Base-by-base conservation (phyloP, 2,113 vertebrate genomes). In the Dolichotis patagonum region DNA sequence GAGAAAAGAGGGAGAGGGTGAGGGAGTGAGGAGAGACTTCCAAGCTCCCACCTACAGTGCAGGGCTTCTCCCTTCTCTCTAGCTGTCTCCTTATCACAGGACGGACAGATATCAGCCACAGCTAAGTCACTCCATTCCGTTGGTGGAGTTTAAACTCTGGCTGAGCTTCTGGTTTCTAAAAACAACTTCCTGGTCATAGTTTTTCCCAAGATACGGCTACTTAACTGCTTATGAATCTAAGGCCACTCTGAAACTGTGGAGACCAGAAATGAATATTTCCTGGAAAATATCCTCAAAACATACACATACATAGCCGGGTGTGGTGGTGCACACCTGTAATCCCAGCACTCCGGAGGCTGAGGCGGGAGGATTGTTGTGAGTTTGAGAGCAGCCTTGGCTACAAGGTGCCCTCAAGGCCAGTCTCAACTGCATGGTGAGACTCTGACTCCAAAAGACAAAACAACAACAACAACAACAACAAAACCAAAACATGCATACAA, bases 251-350 rank as follows among this genome's bases (percentile, higher is more conserved):
- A 94, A 94, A 88, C 69, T 69, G 73, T 80, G 35, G 46, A 89
- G 54, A 90, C 26, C 81, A 69, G 46, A 92, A 54, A 43, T 67
- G 20, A 4, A 65, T 63, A 80, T 94, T 90, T 73, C 56, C 77
- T 77, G 67, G 80, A 93, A 95, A 94, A 94, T 80, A 62, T 20
- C 52, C 67, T 69, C 32, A 69, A 80, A 97, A 89, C 10, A 60
- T 22, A 60, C 16, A 52, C 49, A 52, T 52, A 52, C 10, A 11
- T 52, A 52, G 49, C 49, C 10, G 9, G 9, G 49, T 52, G 49
- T 52, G 49, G 49, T 52, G 49, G 49, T 52, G 49, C 49, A 52
- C 49, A 52, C 49, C 49, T 52, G 49, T 52, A 52, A 52, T 52
- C 49, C 49, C 49, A 52, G 49, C 49, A 52, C 49, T 52, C 49